These are phyloP conservation scores for Todiramphus saurophagus DNA, from an alignment of 2,113 vertebrate genomes.

Conservation along the genomic window DNA sequence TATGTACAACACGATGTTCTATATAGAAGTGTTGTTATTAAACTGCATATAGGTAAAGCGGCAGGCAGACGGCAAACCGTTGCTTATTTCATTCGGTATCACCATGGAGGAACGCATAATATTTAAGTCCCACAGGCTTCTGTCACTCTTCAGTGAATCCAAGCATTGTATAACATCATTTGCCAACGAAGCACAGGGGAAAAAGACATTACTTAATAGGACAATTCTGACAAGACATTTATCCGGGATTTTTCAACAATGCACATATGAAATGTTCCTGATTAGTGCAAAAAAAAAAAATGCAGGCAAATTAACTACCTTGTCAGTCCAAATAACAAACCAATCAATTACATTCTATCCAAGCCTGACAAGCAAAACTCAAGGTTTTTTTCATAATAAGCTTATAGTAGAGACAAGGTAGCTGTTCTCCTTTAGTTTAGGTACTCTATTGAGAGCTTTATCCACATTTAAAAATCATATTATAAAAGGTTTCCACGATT, in stretches of 20 bases:
- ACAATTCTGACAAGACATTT: slow-evolving; percentile 79
- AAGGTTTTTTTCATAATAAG: slow-evolving; percentile 71
- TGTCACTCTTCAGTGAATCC: slow-evolving; percentile 75
- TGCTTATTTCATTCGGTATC: slow-evolving; percentile 57
- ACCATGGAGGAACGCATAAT: slow-evolving; percentile 41
- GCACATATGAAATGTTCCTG: slow-evolving; percentile 72
- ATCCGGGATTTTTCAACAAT: slow-evolving; percentile 74
- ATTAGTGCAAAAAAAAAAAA: slow-evolving; percentile 70
- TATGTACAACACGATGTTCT: slow-evolving; percentile 46
- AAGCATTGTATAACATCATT: slow-evolving; percentile 74
- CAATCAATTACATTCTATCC: slow-evolving; percentile 78
- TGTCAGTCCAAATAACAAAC: slow-evolving; percentile 78
- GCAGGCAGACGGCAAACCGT: slow-evolving; percentile 44
- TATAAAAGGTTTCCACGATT: slow-evolving; percentile 82
- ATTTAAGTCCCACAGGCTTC: slow-evolving; percentile 75
- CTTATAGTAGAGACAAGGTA: slow-evolving; percentile 75
- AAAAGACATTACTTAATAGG: slow-evolving; percentile 77
- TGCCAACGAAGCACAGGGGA: slow-evolving; percentile 73
- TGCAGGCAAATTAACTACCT: slow-evolving; percentile 77
- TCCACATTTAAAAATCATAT: slow-evolving; percentile 79
- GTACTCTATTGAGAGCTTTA: slow-evolving; percentile 77
- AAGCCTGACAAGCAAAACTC: slow-evolving; percentile 76
- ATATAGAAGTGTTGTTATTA: slow-evolving; percentile 49
- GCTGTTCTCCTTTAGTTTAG: slow-evolving; percentile 80
- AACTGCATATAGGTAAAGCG: slow-evolving; percentile 19